Evolutionary conservation across 2,113 vertebrate species (phyloP).

Genomic region (Taxidea taxus): DNA sequence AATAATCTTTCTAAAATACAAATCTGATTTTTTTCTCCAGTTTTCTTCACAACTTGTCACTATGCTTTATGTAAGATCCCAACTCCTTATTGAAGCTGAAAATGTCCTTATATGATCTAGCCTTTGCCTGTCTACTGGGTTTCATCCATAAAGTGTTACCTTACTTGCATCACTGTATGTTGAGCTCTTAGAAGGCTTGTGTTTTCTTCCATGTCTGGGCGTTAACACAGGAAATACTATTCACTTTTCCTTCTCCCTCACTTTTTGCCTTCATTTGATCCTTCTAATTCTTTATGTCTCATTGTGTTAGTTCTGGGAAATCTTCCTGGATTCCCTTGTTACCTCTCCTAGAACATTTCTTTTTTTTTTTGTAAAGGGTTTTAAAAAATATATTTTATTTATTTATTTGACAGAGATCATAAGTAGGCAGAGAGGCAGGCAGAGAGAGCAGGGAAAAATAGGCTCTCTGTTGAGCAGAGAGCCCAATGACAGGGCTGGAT

Average conservation of each 20-base stretch:
- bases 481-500: no score
- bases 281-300: background rate
- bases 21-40: background rate
- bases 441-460: no score
- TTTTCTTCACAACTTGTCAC: background rate
- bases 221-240: background rate
- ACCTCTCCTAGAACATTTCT: background rate
- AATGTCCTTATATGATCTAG: background rate
- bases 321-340: background rate
- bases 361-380: background rate
- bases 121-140: background rate
- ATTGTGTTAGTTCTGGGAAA: background rate
- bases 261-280: background rate
- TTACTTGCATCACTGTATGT: background rate
- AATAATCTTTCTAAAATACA: background rate
- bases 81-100: background rate
- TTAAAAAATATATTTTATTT: no score
- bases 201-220: background rate
- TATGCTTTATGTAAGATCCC: background rate
- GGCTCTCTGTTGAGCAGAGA: no score
- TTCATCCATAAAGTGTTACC: background rate
- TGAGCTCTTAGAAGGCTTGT: background rate
- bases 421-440: no score
- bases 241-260: background rate
- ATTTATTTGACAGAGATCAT: no score